These are phyloP conservation scores for Limnephilus rhombicus DNA, from an alignment of 2,888 invertebrate species.

Conservation along the genomic window DNA sequence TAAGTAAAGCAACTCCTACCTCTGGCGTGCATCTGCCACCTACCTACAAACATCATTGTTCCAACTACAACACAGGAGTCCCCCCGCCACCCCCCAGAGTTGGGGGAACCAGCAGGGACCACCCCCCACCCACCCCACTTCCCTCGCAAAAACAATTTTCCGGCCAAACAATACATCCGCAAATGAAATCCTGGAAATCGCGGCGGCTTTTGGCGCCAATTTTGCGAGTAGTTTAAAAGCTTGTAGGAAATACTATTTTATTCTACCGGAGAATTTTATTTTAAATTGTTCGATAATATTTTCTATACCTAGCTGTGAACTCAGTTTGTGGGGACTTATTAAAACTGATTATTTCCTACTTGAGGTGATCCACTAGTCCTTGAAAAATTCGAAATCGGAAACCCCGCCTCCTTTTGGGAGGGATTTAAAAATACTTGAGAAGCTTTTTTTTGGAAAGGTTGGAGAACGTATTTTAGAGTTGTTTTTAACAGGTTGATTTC, in stretches of 20 bases:
- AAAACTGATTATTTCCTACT: not conserved
- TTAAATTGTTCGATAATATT: not conserved
- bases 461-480: too few relatives aligned
- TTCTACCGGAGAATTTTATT: not conserved
- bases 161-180: conserved; percentile 28
- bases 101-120: not conserved
- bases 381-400: too few relatives aligned
- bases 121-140: conserved; percentile 4
- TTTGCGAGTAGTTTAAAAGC: not conserved
- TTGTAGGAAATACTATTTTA: not conserved
- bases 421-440: too few relatives aligned
- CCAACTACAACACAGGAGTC: conserved; percentile 15
- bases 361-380: too few relatives aligned
- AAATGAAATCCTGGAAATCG: conserved; percentile 15
- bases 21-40: conserved; percentile 15
- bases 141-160: conserved; percentile 37
- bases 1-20: conserved; percentile 60
- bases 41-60: conserved; percentile 44
- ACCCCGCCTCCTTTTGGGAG: too few relatives aligned
- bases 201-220: not conserved
- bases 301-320: not conserved
- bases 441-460: too few relatives aligned
- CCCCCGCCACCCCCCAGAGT: not conserved
- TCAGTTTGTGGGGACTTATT: not conserved
- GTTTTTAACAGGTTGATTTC: too few relatives aligned